These are phyloP conservation scores for Eilema sororculum DNA, from an alignment of 2,888 invertebrate genomes.

Conservation along the genomic window DNA sequence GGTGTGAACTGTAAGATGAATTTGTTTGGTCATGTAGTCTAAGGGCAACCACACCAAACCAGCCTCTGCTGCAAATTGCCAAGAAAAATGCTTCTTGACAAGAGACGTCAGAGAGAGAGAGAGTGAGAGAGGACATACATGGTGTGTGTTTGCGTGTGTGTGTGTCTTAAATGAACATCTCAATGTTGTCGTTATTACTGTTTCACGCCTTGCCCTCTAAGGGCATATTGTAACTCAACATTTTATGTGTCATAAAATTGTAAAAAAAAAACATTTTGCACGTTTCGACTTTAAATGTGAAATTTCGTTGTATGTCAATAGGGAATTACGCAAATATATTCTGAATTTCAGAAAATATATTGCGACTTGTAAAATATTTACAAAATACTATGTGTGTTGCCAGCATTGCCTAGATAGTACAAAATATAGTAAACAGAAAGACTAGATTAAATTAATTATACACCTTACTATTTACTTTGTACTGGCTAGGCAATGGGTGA, in stretches of 20 bases:
- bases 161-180: not conserved
- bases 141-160: too few relatives aligned
- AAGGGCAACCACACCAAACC: too few relatives aligned
- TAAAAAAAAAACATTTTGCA: conserved; percentile 13
- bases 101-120: too few relatives aligned
- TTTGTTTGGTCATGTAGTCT: not conserved
- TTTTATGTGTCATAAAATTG: conserved; percentile 16
- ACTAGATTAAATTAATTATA: conserved; percentile 10
- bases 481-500: conserved; percentile 13
- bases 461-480: conserved; percentile 2
- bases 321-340: not conserved
- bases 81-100: too few relatives aligned
- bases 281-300: conserved; percentile 8
- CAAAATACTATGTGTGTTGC: not conserved
- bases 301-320: not conserved
- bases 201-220: conserved; percentile 23
- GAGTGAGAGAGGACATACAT: too few relatives aligned
- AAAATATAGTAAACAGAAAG: conserved; percentile 5
- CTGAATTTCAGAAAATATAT: not conserved
- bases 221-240: conserved; percentile 15
- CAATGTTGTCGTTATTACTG: not conserved
- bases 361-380: not conserved
- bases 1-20: conserved; percentile 17
- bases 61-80: too few relatives aligned
- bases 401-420: conserved; percentile 16